Base-by-base conservation (phyloP, 2,113 vertebrate species). In the Zapus hudsonius region DNA sequence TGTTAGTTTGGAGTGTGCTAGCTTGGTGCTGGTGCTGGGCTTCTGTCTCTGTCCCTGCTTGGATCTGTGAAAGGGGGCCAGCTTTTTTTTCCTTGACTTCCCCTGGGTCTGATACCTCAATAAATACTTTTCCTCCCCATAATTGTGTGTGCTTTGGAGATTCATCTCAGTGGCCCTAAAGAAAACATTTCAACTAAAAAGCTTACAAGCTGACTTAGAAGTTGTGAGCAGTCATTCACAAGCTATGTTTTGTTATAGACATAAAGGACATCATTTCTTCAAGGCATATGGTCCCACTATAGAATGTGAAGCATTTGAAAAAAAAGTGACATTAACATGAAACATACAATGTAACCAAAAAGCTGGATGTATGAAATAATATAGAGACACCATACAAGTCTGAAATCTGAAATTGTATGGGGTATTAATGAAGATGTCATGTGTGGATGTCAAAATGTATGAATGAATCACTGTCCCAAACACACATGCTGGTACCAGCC, bases 341-440 rank as follows among this genome's bases (percentile, higher is more conserved):
- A 95, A 92, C 90, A 83, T 74, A 86, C 9, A 93, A 80, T 88
- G 33, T 64, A 55, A n/a, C 33, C 90, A n/a, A 95, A 95, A 52
- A 88, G 11, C 33, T 85, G 47, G 64, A 93, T 87, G 52, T 44
- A 38, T 92, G 70, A 97, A 94, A 38, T 92, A 96, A 95, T 87
- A 89, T 36, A 59, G 23, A 92, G 38, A 96, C 80, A 89, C 81
- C 33, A 97, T 92, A 79, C 7, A 66, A 47, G 82, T 84, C 31
- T 80, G 61, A 52, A 96, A 93, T 94, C 72, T 84, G 64, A 95
- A 87, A 42, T 83, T 40, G 38, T 92, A 74, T 93, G 57, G 90
- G 94, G 95, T 95, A 96, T 81, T 96, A 95, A 97, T 97, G 79
- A 96, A 97, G 97, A 96, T 95, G 52, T 97, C 89, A 97, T 84